These are phyloP conservation scores for Neotoma lepida DNA, from an alignment of 2,113 vertebrate species.

Conservation along the genomic window DNA sequence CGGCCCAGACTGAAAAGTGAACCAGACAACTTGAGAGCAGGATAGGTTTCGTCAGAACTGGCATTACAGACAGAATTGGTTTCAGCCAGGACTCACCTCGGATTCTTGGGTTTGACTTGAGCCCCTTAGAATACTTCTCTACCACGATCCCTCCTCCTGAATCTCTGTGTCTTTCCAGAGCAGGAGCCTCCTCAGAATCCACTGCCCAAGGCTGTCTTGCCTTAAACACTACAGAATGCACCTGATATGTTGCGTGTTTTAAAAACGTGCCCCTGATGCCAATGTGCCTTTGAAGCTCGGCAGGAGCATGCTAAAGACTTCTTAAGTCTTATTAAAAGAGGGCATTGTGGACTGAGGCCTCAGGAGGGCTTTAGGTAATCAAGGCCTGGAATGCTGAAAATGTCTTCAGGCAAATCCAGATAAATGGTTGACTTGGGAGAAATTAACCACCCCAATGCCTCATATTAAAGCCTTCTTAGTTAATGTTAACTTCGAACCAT, in stretches of 20 bases:
- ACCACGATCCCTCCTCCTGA: too few relatives aligned
- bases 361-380: conserved; percentile 47
- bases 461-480: conserved; percentile 15
- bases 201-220: neutral
- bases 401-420: conserved; percentile 54
- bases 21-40: neutral
- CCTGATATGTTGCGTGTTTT: neutral
- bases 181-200: neutral
- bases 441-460: conserved; percentile 56
- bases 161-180: neutral
- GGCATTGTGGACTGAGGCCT: conserved; percentile 66
- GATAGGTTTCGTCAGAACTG: neutral
- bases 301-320: conserved; percentile 16
- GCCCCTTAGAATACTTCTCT: neutral
- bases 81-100: neutral
- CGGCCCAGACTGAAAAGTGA: neutral
- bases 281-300: conserved; percentile 51
- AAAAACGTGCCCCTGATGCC: conserved; percentile 23
- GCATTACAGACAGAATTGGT: neutral
- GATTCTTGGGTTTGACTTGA: neutral
- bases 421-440: conserved; percentile 47
- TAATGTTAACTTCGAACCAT: conserved; percentile 50
- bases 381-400: conserved; percentile 62
- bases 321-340: conserved; percentile 60
- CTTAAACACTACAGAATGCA: conserved; percentile 19